Percentiles rank a stretch among this genome's conserved stretches.
Evolutionary conservation across 1,140 invertebrate species (phyloP).

Genomic region (Cydia splendana): DNA sequence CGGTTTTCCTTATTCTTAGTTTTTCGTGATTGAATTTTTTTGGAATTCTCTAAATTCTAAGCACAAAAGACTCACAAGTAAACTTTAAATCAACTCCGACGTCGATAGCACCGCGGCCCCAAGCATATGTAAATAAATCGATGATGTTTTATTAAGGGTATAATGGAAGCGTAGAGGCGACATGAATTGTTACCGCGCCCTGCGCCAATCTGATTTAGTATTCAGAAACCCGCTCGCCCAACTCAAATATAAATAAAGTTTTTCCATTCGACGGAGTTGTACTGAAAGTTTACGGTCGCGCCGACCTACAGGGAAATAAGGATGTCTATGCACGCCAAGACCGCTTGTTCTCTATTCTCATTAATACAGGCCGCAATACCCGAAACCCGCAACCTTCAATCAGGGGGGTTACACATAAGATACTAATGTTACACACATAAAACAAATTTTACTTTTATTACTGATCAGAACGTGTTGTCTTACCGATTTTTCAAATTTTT

Average conservation of each 20-base stretch:
- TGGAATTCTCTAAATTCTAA: neutral
- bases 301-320: conserved; percentile 56
- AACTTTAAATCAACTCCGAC: conserved; percentile 24
- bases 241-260: conserved; percentile 73
- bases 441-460: no score
- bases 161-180: conserved; percentile 3
- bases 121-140: conserved; percentile 25
- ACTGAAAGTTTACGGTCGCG: conserved; percentile 54
- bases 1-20: no score
- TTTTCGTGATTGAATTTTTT: neutral
- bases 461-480: no score
- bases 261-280: conserved; percentile 65
- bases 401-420: no score
- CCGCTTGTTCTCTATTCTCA: conserved; percentile 13
- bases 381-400: no score
- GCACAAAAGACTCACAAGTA: conserved; percentile 14
- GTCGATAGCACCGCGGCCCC: conserved; percentile 4
- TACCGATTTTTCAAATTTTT: no score
- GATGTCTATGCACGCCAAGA: conserved; percentile 47
- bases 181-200: conserved; percentile 37
- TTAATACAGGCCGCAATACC: neutral
- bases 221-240: conserved; percentile 57
- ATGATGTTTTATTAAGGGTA: conserved; percentile 28
- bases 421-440: no score
- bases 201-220: conserved; percentile 61